Percentiles rank a stretch among this genome's conserved stretches.
Conservation (phyloP, 2,797 vertebrate genomes). For the Cetoscarus ocellatus region DNA sequence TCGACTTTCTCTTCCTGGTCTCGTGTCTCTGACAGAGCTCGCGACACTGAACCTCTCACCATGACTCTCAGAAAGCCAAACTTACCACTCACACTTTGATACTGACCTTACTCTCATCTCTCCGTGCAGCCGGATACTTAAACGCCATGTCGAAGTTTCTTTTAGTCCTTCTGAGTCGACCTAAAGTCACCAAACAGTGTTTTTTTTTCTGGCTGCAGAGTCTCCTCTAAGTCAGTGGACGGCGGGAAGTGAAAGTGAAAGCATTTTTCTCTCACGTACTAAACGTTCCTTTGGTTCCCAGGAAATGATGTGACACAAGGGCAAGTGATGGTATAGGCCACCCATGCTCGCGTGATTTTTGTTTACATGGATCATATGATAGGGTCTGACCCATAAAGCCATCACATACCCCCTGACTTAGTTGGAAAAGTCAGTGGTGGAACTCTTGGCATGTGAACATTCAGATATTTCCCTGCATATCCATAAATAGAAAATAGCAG, state of each 20-base stretch:
- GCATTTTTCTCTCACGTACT: neutral
- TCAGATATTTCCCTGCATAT: too few relatives aligned
- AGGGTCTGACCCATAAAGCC: too few relatives aligned
- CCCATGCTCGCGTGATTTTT: neutral
- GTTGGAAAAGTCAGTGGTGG: too few relatives aligned
- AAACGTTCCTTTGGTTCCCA: neutral
- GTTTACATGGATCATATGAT: neutral
- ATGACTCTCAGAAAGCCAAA: neutral
- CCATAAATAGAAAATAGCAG: too few relatives aligned
- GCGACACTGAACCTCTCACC: neutral
- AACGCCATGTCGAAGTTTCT: slow-evolving; percentile 69
- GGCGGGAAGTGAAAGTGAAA: slow-evolving; percentile 81
- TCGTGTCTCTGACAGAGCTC: slow-evolving; percentile 9
- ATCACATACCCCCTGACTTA: too few relatives aligned
- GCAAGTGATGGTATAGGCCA: neutral
- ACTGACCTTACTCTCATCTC: slow-evolving; percentile 81
- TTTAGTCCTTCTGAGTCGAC: neutral
- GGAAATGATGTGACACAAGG: slow-evolving; percentile 48
- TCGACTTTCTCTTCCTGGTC: slow-evolving; percentile 23
- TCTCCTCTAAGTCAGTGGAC: slow-evolving; percentile 5
- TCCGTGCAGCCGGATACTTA: slow-evolving; percentile 75
- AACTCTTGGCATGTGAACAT: too few relatives aligned
- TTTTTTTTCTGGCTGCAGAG: neutral
- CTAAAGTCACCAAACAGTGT: neutral
- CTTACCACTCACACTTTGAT: neutral